Evolutionary conservation across 1,140 invertebrate species (phyloP).

Genomic region (Zaprionus gabonicus): DNA sequence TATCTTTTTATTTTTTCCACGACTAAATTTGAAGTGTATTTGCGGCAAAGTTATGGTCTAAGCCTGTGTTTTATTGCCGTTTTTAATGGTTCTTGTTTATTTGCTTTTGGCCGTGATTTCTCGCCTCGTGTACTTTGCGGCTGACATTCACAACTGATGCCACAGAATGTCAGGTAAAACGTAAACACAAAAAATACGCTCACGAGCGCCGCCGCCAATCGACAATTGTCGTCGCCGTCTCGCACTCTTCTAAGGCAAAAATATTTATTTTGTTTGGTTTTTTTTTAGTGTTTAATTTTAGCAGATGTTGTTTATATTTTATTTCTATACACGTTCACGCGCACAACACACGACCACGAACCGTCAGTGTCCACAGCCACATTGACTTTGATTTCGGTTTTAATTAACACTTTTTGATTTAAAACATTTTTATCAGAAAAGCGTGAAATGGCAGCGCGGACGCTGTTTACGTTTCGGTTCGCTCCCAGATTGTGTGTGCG

Average conservation of each 20-base stretch:
- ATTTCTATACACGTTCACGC: constrained; percentile 54
- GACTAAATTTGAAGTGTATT: constrained; percentile 29
- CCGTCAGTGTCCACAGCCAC: constrained; percentile 70
- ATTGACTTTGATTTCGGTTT: constrained; percentile 80
- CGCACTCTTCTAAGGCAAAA: constrained; percentile 42
- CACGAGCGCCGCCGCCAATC: constrained; percentile 48
- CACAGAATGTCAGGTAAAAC: constrained; percentile 62
- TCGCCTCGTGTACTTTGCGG: constrained; percentile 63
- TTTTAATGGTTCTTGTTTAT: constrained; percentile 76
- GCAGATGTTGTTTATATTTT: constrained; percentile 35
- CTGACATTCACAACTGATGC: constrained; percentile 68
- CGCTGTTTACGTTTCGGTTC: constrained; percentile 77
- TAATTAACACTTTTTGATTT: constrained; percentile 81
- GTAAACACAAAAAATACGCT: constrained; percentile 63
- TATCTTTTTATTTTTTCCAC: constrained; percentile 17
- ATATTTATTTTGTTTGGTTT: not conserved
- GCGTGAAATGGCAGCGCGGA: constrained; percentile 75
- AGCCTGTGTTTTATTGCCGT: constrained; percentile 62
- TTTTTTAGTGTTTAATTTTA: constrained; percentile 38
- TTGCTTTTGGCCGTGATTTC: constrained; percentile 74
- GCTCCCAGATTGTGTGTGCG: constrained; percentile 36
- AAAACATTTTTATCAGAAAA: constrained; percentile 81
- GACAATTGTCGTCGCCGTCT: constrained; percentile 49
- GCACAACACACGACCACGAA: constrained; percentile 64
- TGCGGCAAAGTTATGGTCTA: constrained; percentile 34